Base-by-base conservation (phyloP, 2,888 invertebrate species). In the Caenorhabditis japonica region DNA sequence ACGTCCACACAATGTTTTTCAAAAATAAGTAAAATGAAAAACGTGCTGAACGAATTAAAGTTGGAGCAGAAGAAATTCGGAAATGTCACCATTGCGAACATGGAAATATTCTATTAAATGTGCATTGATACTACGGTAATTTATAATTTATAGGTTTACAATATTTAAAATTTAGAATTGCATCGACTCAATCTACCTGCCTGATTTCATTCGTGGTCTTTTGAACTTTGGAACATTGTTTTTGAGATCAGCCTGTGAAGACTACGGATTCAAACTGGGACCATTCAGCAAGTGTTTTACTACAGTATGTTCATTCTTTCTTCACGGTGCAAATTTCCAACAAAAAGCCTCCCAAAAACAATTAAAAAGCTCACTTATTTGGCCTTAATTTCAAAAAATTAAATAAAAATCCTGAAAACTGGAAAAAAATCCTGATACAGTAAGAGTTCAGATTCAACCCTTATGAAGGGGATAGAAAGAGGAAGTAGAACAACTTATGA, bases 71-170 rank as follows among this genome's bases (percentile, higher is more conserved):
- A 36, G 8, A 52, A 25, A 15, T 46, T 23, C 21, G 46, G 61
- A 30, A 62, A 62, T 52, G 53, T 62, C 13, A 62, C 52, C 0
- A 53, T 62, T 25, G 52, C 34, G 0, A 62, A 62, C 30, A 46
- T 62, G 61, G 61, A 52, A 21, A 15, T 53, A 0, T 62, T 62
- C 39, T 43, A 53, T 19, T 44, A 62, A 4, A 53, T 62, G 61
- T 62, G 61, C 34, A 62, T 27, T 17, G 61, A 62, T 30, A 27
- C 43, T 0, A 53, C 52, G n/a, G 61, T 62, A 7, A 30, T 52
- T 61, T 4, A 15, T 27, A n/a, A 2, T 8, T 10, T 23, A 10
- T 10, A 3, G 10, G 12, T 3, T 12, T 3, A 44, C 21, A 17
- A 5, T 23, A 1, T 7, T 4, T 44, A 7, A 23, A 33, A 19